Evolutionary conservation across 1,140 invertebrate species (phyloP), one percentile per base, ranked within the genome.

Genomic region (Sarcophaga peregrina): DNA sequence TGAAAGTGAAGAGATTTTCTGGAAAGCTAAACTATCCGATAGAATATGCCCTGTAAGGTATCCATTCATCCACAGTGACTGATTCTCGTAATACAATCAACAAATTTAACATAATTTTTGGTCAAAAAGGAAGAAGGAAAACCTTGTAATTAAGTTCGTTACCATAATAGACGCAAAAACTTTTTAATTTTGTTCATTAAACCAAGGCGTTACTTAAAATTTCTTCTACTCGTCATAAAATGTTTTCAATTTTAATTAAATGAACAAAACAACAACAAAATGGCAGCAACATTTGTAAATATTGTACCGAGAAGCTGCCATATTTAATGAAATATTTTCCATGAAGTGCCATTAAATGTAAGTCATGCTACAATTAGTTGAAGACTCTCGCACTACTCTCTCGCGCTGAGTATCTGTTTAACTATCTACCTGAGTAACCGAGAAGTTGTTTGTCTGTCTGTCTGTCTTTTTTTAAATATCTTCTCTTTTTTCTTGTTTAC

Each of bases 121-220:
- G 25, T 37, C n/a, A n/a, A 37, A 4, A 4, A 37, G 25, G 25
- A 37, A 4, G 1, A 15, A 15, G 0, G 15, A 58, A 10, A 58
- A 13, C 54, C 54, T 58, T 37, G 10, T 58, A 58, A 58, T 58
- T 58, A 58, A 58, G 54, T 58, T 58, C 15, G n/a, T 58, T 15
- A 58, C 54, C 7, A 58, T 58, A 58, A 58, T 58, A 58, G 54
- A 13, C n/a, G 13, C 7, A 58, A 13, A 58, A 58, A 58, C 4
- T 58, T 58, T 58, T 58, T 58, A 58, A 58, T 58, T 58, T 58
- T 58, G 54, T 58, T 58, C 54, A 58, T 58, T 58, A 58, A 58
- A n/a, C n/a, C 54, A 58, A 58, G 54, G 13, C 13, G 13, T 58
- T 58, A 13, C 15, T 7, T 58, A n/a, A 13, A 58, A 58, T 58